Conservation (phyloP, 2,113 vertebrate species). For the Silurus asotus region DNA sequence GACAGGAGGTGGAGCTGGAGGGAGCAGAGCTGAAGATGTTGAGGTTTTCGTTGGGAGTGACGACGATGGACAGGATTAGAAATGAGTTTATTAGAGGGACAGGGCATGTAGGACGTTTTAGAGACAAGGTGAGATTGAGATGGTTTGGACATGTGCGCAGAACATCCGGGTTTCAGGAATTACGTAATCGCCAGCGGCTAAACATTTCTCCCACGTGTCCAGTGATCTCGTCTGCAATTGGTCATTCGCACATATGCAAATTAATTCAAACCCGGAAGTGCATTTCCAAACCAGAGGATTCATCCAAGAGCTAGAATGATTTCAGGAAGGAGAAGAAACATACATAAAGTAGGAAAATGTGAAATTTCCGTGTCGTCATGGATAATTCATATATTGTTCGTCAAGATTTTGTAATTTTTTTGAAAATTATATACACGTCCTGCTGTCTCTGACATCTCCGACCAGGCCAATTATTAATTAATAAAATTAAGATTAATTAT, state of each 20-base stretch:
- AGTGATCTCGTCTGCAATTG: conserved; percentile 47
- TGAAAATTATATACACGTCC: background rate
- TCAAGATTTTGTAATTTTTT: background rate
- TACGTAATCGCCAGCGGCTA: background rate
- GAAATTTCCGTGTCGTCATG: background rate
- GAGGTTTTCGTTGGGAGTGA: too few species aligned
- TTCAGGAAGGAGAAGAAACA: background rate
- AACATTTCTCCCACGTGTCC: background rate
- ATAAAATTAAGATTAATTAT: background rate
- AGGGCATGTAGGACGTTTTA: too few species aligned
- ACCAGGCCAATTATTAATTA: background rate
- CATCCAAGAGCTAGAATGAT: background rate
- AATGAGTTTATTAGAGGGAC: too few species aligned
- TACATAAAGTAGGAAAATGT: background rate
- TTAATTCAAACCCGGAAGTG: conserved; percentile 5
- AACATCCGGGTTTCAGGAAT: conserved; percentile 61
- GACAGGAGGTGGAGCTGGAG: too few species aligned
- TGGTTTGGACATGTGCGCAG: too few species aligned
- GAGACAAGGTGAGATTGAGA: too few species aligned
- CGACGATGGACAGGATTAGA: too few species aligned
- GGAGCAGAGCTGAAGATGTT: too few species aligned
- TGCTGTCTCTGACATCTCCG: background rate
- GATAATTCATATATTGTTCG: background rate
- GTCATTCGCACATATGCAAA: conserved; percentile 1
- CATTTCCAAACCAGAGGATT: background rate